Conservation (phyloP, 2,888 invertebrate genomes). For the Pandemis cinnamomeana region DNA sequence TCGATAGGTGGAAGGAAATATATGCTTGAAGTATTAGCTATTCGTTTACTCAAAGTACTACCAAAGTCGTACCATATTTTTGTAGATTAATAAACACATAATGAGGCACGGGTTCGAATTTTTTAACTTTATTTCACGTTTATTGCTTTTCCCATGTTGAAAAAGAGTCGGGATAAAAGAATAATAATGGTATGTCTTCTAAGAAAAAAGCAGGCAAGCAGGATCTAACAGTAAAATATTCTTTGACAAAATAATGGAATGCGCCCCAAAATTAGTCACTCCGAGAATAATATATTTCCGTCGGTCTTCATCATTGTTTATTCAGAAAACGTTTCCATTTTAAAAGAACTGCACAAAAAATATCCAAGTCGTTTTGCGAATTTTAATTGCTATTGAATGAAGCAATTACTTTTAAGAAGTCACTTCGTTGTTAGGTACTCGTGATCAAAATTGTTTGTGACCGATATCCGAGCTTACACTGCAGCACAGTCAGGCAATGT, state of each 20-base stretch:
- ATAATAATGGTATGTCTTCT: background rate
- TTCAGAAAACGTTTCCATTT: constrained; percentile 40
- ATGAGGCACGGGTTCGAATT: no score
- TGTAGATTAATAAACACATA: no score
- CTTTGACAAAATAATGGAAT: constrained; percentile 15
- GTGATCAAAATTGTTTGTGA: constrained; percentile 1
- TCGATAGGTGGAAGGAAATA: background rate
- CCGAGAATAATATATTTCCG: constrained; percentile 24
- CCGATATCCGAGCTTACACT: background rate
- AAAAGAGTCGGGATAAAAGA: no score
- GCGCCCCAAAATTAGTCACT: constrained; percentile 22
- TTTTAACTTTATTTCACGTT: no score
- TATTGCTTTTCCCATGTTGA: no score
- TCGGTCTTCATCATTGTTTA: constrained; percentile 35
- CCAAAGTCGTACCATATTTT: no score
- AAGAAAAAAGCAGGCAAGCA: background rate
- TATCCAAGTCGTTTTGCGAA: constrained; percentile 35
- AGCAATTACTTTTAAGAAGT: constrained; percentile 25
- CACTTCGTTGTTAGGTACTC: background rate
- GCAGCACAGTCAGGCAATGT: background rate
- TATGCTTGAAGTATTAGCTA: background rate
- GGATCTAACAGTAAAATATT: constrained; percentile 16
- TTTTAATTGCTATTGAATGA: constrained; percentile 41
- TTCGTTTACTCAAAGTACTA: background rate
- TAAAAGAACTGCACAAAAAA: constrained; percentile 31